A percentile compares a stretch with the other conserved stretches of the same genome.
These are phyloP conservation scores for Lottia gigantea DNA, from an alignment of 2,888 invertebrate genomes.

Conservation along the genomic window DNA sequence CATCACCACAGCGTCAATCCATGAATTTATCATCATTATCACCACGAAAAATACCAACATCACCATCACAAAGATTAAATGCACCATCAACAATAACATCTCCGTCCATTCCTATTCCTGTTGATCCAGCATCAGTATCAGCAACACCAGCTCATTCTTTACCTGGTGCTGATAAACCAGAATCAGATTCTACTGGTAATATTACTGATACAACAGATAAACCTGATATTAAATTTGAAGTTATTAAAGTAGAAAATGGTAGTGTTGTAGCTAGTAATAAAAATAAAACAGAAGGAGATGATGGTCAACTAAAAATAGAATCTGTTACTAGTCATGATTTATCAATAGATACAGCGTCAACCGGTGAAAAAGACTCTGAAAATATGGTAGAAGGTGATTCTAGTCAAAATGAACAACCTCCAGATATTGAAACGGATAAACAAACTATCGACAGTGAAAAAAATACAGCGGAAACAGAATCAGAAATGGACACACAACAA, in stretches of 20 bases:
- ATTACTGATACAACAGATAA: neutral
- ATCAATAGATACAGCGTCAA: neutral
- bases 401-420: neutral
- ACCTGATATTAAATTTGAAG: constrained; percentile 11
- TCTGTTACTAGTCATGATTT: constrained; percentile 10
- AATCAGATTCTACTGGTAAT: neutral
- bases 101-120: neutral
- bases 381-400: neutral
- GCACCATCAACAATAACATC: neutral
- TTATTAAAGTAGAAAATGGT: constrained; percentile 8
- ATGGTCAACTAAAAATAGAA: neutral
- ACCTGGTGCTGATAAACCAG: constrained; percentile 11
- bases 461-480: neutral
- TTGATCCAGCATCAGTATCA: neutral
- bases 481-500: too few species aligned
- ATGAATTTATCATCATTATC: constrained; percentile 2
- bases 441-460: neutral
- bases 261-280: constrained; percentile 9
- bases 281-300: constrained; percentile 6
- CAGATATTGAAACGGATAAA: neutral
- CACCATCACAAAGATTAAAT: neutral
- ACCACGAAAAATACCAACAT: neutral
- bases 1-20: neutral
- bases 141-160: constrained; percentile 4
- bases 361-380: neutral